These are phyloP conservation scores for Drosophila rellima DNA, from an alignment of 2,888 invertebrate species.

Conservation along the genomic window DNA sequence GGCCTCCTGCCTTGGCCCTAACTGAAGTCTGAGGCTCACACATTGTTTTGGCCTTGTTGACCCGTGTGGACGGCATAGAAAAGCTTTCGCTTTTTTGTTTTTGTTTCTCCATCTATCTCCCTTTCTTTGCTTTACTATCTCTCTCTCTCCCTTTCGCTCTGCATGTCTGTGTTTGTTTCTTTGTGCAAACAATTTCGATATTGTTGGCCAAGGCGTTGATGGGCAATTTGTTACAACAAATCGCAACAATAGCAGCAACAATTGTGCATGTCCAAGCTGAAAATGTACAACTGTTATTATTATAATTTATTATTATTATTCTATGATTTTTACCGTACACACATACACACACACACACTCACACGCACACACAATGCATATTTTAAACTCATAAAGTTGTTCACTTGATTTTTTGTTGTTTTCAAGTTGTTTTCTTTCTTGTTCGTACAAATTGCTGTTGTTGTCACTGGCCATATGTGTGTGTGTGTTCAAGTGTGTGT, in stretches of 20 bases:
- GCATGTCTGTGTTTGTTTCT: background rate
- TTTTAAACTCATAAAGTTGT: constrained; percentile 27
- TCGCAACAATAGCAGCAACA: constrained; percentile 24
- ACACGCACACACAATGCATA: constrained; percentile 38
- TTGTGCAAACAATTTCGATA: constrained; percentile 33
- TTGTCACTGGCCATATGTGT: constrained; percentile 58
- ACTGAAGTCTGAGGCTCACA: background rate
- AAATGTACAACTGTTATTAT: constrained; percentile 61
- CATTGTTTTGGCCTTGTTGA: constrained; percentile 55
- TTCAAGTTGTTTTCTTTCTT: constrained; percentile 37
- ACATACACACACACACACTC: constrained; percentile 8
- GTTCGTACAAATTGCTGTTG: constrained; percentile 67
- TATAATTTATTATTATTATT: constrained; percentile 65
- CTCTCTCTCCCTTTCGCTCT: background rate
- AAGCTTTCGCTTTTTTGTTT: constrained; percentile 56
- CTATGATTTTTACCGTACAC: constrained; percentile 49
- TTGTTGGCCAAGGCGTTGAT: constrained; percentile 63
- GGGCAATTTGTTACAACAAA: constrained; percentile 67
- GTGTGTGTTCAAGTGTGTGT: constrained; percentile 16
- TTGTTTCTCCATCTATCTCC: background rate
- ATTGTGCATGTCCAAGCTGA: constrained; percentile 46
- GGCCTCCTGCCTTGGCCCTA: constrained; percentile 10
- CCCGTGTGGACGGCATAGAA: constrained; percentile 25
- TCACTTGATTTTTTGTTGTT: constrained; percentile 12
- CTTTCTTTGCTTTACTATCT: background rate